These are phyloP conservation scores for Papilio machaon DNA, from an alignment of 1,140 invertebrate genomes.

Conservation along the genomic window DNA sequence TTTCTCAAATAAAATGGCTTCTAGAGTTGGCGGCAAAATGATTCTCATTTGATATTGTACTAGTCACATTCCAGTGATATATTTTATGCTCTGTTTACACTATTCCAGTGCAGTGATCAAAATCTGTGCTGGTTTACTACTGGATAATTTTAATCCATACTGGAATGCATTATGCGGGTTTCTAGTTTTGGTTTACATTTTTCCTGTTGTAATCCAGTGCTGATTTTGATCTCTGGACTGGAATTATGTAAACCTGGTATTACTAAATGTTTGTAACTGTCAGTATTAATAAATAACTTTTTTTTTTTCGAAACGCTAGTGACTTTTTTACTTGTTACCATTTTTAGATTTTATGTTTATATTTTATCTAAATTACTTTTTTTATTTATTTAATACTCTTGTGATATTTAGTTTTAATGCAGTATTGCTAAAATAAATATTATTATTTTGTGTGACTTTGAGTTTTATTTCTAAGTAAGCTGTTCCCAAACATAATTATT, in stretches of 20 bases:
- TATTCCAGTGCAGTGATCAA: too few relatives aligned
- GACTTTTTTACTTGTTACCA: background rate
- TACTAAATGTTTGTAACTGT: slow-evolving; percentile 19
- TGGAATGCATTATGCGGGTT: too few relatives aligned
- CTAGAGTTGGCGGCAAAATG: background rate
- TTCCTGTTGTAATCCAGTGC: background rate
- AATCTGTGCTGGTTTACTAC: too few relatives aligned
- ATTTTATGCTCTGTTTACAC: background rate
- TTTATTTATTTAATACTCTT: slow-evolving; percentile 14
- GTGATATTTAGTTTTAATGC: slow-evolving; percentile 38
- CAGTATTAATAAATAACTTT: slow-evolving; percentile 44
- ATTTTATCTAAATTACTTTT: background rate
- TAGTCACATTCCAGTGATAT: slow-evolving; percentile 61
- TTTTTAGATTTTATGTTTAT: background rate
- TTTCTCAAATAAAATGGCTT: background rate
- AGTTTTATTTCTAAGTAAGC: slow-evolving; percentile 18
- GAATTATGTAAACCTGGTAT: too few relatives aligned
- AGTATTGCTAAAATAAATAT: slow-evolving; percentile 37
- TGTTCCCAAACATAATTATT: background rate
- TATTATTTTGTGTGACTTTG: background rate
- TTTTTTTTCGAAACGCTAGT: slow-evolving; percentile 7
- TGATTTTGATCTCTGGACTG: too few relatives aligned
- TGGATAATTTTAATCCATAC: too few relatives aligned
- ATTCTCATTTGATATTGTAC: slow-evolving; percentile 39
- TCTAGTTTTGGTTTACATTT: too few relatives aligned